phyloP scores from a whole-genome alignment of 1,140 invertebrate species.

The Hermetia illucens region DNA sequence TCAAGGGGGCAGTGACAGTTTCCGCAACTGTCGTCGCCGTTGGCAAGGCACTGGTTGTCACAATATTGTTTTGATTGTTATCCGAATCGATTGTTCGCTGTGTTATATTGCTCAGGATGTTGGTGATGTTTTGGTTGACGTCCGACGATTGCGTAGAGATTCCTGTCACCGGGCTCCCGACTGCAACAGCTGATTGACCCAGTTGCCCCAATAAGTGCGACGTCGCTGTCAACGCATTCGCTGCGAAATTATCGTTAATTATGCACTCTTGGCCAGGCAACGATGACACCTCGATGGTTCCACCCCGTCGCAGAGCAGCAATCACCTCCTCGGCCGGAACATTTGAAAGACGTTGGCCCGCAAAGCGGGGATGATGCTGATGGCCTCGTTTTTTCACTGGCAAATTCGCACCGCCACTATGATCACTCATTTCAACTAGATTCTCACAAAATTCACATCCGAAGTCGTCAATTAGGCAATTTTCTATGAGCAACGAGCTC shows the following conservation, averaged over 20 bases:
- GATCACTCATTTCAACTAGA: slow-evolving; percentile 40
- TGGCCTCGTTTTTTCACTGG: slow-evolving; percentile 54
- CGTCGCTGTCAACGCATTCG: background rate
- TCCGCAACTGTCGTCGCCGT: background rate
- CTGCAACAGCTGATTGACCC: background rate
- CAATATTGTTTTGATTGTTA: background rate
- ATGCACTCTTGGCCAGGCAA: background rate
- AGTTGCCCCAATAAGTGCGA: background rate
- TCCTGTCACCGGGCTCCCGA: background rate
- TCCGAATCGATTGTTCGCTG: background rate
- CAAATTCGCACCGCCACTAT: slow-evolving; percentile 31
- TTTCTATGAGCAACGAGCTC: background rate
- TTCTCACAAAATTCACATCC: slow-evolving; percentile 18
- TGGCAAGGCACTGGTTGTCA: slow-evolving; percentile 1
- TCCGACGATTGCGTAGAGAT: background rate
- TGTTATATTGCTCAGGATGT: background rate
- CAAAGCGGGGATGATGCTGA: slow-evolving; percentile 56
- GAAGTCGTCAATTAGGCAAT: background rate
- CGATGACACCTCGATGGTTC: slow-evolving; percentile 16
- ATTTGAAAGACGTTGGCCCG: slow-evolving; percentile 31
- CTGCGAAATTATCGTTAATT: background rate
- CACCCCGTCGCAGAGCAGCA: slow-evolving; percentile 26
- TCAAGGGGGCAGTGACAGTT: background rate
- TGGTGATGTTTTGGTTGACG: background rate
- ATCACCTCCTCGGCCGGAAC: slow-evolving; percentile 23